Base-by-base conservation (phyloP, 2,888 invertebrate species). In the Halocaridina rubra region DNA sequence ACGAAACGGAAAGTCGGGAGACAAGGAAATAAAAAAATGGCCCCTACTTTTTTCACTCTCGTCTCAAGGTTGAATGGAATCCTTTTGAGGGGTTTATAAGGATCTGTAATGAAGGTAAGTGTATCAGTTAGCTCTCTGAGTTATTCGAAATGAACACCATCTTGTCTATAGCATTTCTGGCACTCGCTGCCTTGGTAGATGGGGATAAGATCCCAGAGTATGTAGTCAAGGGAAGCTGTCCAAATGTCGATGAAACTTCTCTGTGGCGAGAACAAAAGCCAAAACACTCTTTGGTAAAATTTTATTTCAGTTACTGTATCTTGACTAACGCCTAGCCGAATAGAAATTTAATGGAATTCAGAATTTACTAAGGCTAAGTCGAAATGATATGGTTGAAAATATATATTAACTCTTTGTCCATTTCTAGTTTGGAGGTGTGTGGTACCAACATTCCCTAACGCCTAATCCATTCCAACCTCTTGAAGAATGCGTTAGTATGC, bases 401-500 rank as follows among this genome's bases (percentile, higher is more conserved):
- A 46, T 46, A 46, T 46, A 46, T 46, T n/a, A 22, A 13, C 13
- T 64, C 24, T 2, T 1, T 64, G 19, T 64, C 24, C n/a, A 22
- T 64, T 64, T 75, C 24, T 64, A 77, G 77, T 77, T 29, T 61
- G 77, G 32, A 19, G 77, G 77, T 19, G n/a, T 77, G 30, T 77
- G 77, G 77, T 64, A 61, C 39, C 22, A 64, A 24, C 22, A 29
- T 22, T 19, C 64, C 3, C 32, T 61, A 13, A 77, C 77, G 13
- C 32, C n/a, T 19, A 77, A 77, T 24, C 64, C 77, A 7, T 77
- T 61, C 33, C 64, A 77, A 22, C 32, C 64, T 16, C n/a, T 77
- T 5, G n/a, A 22, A 10, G 22, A 77, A 24, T 77, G 77, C 19
- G 64, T 64, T 22, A 61, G 64, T 0, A 59, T 33, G 5, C 59